Evolutionary conservation across 2,888 invertebrate species (phyloP).

Genomic region (Torymus aiolomorphi): DNA sequence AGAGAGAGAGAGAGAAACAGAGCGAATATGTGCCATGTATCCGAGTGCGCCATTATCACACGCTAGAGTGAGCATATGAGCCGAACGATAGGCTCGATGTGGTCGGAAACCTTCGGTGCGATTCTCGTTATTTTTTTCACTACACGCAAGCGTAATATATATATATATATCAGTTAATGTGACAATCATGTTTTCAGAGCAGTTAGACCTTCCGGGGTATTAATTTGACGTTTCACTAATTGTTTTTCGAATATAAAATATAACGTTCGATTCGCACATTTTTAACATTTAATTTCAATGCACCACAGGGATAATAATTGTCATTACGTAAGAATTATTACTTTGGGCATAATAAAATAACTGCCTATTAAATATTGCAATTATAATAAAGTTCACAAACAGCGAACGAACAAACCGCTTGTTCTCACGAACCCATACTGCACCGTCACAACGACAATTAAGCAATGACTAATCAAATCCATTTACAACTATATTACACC

Average conservation of each 20-base stretch:
- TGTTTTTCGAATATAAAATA: too few species aligned
- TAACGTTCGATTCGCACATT: too few species aligned
- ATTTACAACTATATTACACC: not conserved
- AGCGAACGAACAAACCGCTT: too few species aligned
- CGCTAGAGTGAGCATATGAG: slow-evolving; percentile 63
- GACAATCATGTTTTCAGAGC: not conserved
- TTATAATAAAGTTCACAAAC: too few species aligned
- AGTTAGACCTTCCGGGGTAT: too few species aligned
- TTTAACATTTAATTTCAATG: too few species aligned
- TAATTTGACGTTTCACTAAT: too few species aligned
- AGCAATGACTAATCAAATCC: not conserved
- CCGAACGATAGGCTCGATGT: slow-evolving; percentile 41
- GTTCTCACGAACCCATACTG: too few species aligned
- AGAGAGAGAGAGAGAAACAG: slow-evolving; percentile 21
- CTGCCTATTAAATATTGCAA: too few species aligned
- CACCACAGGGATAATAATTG: too few species aligned
- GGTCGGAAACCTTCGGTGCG: slow-evolving; percentile 42
- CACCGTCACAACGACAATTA: not conserved
- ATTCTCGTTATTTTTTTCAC: slow-evolving; percentile 9
- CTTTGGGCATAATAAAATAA: too few species aligned
- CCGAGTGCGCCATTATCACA: slow-evolving; percentile 61
- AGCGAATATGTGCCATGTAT: slow-evolving; percentile 32
- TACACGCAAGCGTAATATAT: slow-evolving; percentile 47
- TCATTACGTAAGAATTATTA: too few species aligned
- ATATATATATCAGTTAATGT: slow-evolving; percentile 45